Base-by-base conservation (phyloP, 2,888 invertebrate species). In the Polymixis flavicincta region DNA sequence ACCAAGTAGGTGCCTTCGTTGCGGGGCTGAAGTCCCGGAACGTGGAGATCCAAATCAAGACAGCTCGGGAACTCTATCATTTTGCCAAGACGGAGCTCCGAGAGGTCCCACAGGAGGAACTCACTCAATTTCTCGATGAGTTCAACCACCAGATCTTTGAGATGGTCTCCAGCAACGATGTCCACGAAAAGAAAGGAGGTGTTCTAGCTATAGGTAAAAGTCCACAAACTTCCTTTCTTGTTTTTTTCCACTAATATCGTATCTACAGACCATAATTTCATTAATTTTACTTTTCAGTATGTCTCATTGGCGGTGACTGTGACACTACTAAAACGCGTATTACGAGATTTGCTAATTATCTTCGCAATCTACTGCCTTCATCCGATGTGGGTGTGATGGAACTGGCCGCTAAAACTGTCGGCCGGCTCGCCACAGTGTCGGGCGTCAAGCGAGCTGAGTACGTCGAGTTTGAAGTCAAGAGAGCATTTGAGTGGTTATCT, bases 381-480 rank as follows among this genome's bases (percentile, higher is more conserved):
- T 98, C 97, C 85, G 99, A 99, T 96, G 98, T 98, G 0, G 98
- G 98, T 25, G 99, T 99, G 0, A 99, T 99, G 98, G 99, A 99
- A 95, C 97, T 99, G 86, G 99, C 99, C 7, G 99, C 99, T 2
- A 98, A 99, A 92, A 99, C 99, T 8, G 98, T 99, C 85, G 99
- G 99, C 0, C 98, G 98, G 86, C 96, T 99, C 71, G 99, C 99
- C 3, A 97, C 99, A 37, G 98, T 98, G 28, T 98, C 98, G 0
- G 99, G 99, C 22, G 99, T 99, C 0, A 99, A 99, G 93, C 98
- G 99, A 50, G 98, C 99, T 0, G 99, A 99, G 92, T 99, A 99
- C 92, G 99, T 99, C n/a, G 99, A 99, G 90, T 99, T 99, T 96
- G 99, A 99, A 95, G 99, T 99, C 2, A 99, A 99, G 93, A 97